Base-by-base conservation (phyloP, 2,113 vertebrate species). In the Formicarius rufipectus region DNA sequence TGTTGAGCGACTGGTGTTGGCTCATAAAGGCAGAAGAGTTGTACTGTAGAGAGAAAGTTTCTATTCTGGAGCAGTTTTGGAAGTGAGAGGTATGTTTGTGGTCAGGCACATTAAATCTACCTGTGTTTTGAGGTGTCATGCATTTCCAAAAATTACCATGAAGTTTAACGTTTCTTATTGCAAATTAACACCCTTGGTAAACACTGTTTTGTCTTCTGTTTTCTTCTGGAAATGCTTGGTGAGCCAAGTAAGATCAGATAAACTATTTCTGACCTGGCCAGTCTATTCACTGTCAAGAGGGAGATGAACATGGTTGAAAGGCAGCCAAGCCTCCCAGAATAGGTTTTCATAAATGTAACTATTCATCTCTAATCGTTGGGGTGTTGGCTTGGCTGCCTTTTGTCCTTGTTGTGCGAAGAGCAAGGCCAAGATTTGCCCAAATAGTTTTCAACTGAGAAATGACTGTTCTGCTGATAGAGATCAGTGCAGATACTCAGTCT, bases 41-140 rank as follows among this genome's bases (percentile, higher is more conserved):
- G 3, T 40, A 53, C 55, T 58, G 0, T 2, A 21, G 59, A 55
- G 42, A 23, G 37, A 3, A 93, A 80, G 22, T 83, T 83, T 85
- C 23, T 93, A 24, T 74, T 87, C 85, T 77, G 72, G 35, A 71
- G 79, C 76, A n/a, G 47, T 49, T 93, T 64, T 81, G 80, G 91
- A 56, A 73, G 31, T 56, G 9, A 58, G 44, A 60, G 42, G 13
- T 23, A 7, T 82, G 62, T 84, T 84, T 95, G 73, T 87, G 81
- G 71, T 87, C 74, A 68, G 69, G 58, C 27, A 18, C 6, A 2
- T 72, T 58, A 45, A 67, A 9, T 35, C 22, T 27, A 44, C 68
- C 68, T 86, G 39, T 64, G 47, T 50, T 4, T 79, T 80, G 77
- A 67, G 39, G 59, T 83, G 82, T 52, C 4, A 3, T 13, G 30